Base-by-base conservation (phyloP, 2,888 invertebrate species). In the Seladonia tumulorum region DNA sequence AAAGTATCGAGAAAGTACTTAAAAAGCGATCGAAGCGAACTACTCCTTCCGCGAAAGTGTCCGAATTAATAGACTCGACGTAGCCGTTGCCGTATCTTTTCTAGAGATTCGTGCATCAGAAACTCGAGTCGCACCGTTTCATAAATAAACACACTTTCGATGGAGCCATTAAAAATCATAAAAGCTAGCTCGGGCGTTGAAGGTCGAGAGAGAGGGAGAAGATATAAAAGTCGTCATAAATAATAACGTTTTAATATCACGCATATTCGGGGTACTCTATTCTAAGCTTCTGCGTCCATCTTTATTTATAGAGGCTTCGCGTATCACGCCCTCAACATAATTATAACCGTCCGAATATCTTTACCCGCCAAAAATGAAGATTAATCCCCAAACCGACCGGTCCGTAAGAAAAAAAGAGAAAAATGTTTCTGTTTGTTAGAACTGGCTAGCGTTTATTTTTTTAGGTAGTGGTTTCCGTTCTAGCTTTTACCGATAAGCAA, bases 271-370 rank as follows among this genome's bases (percentile, higher is more conserved):
- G 22, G 79, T 70, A 72, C 78, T 86, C 80, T 86, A 86, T 83
- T 87, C 86, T 81, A 86, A 86, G 83, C 86, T 70, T 86, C 72
- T 83, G 76, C 87, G 87, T 57, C 47, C 75, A 76, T 81, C 49
- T 77, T 87, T 87, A 87, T 87, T 87, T 86, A 87, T 87, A 87
- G 87, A 83, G 75, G 78, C 66, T 66, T 73, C 49, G 18, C 60
- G 22, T 86, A 81, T 78, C 82, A 49, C 78, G 57, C 35, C 76
- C 25, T 74, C 57, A 49, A 49, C 60, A 45, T 81, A 45, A 81
- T 86, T 81, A 74, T 47, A 68, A 25, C 66, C 35, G 53, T 63
- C 57, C 25, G 68, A 39, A 68, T 42, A 42, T 42, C 70, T 4
- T n/a, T n/a, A n/a, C 70, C 70, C 5, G 8, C 22, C 5, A 39